Evolutionary conservation across 2,797 vertebrate genomes (phyloP).

Genomic region (Peromyscus nudipes): DNA sequence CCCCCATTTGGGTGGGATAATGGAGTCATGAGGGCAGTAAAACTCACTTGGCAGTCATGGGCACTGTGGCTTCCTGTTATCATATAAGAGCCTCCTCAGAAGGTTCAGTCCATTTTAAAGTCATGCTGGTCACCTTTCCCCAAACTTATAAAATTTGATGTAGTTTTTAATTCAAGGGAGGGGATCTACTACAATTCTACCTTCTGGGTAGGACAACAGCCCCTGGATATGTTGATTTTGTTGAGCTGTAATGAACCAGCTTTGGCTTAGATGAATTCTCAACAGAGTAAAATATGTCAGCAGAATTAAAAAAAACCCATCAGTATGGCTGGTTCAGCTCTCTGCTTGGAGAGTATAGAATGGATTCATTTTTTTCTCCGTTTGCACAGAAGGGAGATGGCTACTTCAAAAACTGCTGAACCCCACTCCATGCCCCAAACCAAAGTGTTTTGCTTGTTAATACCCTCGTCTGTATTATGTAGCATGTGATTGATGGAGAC

Average conservation of each 20-base stretch:
- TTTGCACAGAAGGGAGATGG: not conserved
- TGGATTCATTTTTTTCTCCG: not conserved
- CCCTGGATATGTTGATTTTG: conserved; percentile 83
- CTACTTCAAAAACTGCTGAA: not conserved
- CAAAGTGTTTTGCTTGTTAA: not conserved
- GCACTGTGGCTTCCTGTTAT: conserved; percentile 70
- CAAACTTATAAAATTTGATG: conserved; percentile 39
- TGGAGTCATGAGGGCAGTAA: not conserved
- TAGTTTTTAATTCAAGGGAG: conserved; percentile 81
- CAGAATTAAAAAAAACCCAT: conserved; percentile 72
- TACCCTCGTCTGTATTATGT: not conserved
- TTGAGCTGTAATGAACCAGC: conserved; percentile 54
- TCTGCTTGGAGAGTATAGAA: conserved; percentile 12
- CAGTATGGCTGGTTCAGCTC: conserved; percentile 61
- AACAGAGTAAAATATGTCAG: conserved; percentile 61
- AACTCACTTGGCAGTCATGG: not conserved
- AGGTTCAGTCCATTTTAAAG: conserved; percentile 81
- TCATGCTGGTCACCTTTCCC: conserved; percentile 78
- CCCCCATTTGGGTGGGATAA: not conserved
- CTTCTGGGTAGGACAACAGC: conserved; percentile 20
- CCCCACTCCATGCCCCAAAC: accelerated
- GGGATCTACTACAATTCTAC: not conserved
- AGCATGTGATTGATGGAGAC: not conserved
- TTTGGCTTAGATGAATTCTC: conserved; percentile 72
- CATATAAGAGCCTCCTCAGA: conserved; percentile 80